Evolutionary conservation across 2,113 vertebrate genomes (phyloP).

Genomic region (Neomonachus schauinslandi): DNA sequence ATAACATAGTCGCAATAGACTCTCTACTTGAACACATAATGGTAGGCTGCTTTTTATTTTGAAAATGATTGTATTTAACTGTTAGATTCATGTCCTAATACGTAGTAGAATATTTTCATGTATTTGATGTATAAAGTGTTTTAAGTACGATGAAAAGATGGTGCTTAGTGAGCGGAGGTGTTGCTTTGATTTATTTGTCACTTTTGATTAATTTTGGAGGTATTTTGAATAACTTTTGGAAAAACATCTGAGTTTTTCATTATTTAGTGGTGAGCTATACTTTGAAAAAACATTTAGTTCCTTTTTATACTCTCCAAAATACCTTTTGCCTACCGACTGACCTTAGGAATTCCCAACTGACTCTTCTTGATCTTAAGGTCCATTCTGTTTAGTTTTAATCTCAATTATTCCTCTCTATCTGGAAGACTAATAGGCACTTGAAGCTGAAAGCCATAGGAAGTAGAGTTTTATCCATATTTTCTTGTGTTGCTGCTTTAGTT

Average conservation of each 20-base stretch:
- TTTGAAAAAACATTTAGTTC: not conserved
- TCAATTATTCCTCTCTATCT: not conserved
- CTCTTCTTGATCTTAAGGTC: not conserved
- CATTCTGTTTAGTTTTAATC: not conserved
- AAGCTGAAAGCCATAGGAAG: not conserved
- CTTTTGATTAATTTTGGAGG: not conserved
- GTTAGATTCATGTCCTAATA: not conserved
- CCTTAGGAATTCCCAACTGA: accelerated
- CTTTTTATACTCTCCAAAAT: not conserved
- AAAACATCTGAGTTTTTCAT: not conserved
- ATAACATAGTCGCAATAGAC: constrained; percentile 99
- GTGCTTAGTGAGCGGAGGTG: not conserved
- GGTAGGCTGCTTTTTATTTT: constrained; percentile 88
- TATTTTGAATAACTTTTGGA: not conserved
- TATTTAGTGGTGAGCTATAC: not conserved
- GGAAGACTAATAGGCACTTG: accelerated
- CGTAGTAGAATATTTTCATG: accelerated
- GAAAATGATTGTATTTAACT: not conserved
- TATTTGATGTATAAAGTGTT: accelerated
- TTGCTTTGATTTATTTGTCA: not conserved
- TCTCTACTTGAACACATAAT: constrained; percentile 99
- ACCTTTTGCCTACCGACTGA: accelerated
- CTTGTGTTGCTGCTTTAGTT: accelerated
- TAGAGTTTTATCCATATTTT: accelerated
- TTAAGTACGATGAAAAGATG: not conserved